These are phyloP conservation scores for Nomada ruficornis DNA, from an alignment of 2,888 invertebrate species.

Conservation along the genomic window DNA sequence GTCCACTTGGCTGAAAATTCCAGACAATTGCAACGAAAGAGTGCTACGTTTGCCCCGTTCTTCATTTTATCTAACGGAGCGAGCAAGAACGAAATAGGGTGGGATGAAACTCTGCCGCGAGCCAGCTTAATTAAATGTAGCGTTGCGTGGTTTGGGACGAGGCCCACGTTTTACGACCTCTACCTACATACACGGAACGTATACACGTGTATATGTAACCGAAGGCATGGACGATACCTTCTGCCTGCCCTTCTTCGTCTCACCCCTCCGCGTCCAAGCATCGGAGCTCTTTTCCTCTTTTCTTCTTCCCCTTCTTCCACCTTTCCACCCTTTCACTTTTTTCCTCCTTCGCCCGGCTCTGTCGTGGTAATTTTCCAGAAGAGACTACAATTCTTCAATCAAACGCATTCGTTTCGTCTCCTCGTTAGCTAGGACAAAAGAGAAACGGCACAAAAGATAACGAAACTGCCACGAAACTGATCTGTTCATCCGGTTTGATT, in stretches of 20 bases:
- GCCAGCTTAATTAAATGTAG: conserved; percentile 60
- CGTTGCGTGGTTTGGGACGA: conserved; percentile 15
- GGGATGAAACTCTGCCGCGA: conserved; percentile 39
- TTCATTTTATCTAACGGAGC: conserved; percentile 39
- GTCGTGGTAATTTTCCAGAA: conserved; percentile 51
- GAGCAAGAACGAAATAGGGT: conserved; percentile 56
- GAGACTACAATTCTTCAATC: conserved; percentile 46
- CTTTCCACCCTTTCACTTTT: no score
- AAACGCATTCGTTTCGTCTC: conserved; percentile 60
- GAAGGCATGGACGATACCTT: background rate
- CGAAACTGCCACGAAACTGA: conserved; percentile 52
- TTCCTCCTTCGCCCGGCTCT: background rate
- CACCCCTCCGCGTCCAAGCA: no score
- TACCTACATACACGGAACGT: no score
- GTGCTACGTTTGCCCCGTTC: conserved; percentile 42
- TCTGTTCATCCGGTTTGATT: conserved; percentile 65
- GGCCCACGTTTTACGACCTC: background rate
- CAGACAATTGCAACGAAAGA: conserved; percentile 38
- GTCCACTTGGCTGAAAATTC: background rate
- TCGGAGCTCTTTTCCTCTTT: background rate
- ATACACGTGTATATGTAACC: background rate
- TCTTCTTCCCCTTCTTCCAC: background rate
- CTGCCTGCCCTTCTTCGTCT: no score
- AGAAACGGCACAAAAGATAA: conserved; percentile 57
- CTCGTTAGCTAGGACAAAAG: conserved; percentile 59